phyloP scores from a whole-genome alignment of 2,888 invertebrate species.

The Adela reaumurella region DNA sequence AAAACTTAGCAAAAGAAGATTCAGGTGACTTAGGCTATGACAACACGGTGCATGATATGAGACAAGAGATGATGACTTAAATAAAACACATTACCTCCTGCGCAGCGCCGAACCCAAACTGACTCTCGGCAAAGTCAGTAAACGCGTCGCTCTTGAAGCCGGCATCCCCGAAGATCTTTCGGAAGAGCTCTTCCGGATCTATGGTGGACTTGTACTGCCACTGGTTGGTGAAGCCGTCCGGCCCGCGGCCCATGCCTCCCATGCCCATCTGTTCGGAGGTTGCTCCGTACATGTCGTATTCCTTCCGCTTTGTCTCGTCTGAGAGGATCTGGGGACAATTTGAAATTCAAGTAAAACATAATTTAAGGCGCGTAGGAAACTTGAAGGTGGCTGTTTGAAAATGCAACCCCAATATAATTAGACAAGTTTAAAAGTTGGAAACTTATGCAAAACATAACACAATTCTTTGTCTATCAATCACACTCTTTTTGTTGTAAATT shows the following conservation, averaged over 20 bases:
- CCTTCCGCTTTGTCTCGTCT: slow-evolving; percentile 86
- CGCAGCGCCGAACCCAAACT: slow-evolving; percentile 87
- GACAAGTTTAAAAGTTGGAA: no score
- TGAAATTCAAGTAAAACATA: no score
- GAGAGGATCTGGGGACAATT: slow-evolving; percentile 77
- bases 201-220: slow-evolving; percentile 87
- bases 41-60: no score
- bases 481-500: no score
- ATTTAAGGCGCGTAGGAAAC: no score
- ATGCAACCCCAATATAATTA: no score
- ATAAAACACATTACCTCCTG: slow-evolving; percentile 66
- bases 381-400: no score
- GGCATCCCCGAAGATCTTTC: slow-evolving; percentile 91
- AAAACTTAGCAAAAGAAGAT: background rate
- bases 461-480: no score
- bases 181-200: slow-evolving; percentile 94
- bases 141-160: slow-evolving; percentile 66
- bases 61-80: background rate
- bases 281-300: slow-evolving; percentile 92
- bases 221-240: slow-evolving; percentile 65
- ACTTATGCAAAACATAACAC: no score
- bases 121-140: slow-evolving; percentile 84
- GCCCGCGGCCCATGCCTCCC: slow-evolving; percentile 50
- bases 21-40: no score
- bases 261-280: slow-evolving; percentile 84